Percentiles rank a stretch among this genome's conserved stretches.
phyloP scores from a whole-genome alignment of 2,797 vertebrate genomes.

The Intellagama lesueurii region DNA sequence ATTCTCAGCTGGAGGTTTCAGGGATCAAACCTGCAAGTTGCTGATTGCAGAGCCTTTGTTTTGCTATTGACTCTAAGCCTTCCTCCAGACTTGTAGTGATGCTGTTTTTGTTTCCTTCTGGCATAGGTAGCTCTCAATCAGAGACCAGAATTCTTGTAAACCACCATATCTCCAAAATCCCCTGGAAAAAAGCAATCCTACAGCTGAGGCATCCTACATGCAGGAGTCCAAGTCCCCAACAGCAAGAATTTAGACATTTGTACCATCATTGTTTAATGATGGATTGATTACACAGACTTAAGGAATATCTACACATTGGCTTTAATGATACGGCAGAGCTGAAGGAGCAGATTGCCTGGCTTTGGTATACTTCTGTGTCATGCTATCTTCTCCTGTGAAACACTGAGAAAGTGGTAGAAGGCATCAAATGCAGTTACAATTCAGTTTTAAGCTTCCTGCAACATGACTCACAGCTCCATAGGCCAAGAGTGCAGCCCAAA shows the following conservation, averaged over 20 bases:
- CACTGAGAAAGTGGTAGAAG: neutral
- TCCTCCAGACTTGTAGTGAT: neutral
- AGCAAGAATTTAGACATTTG: neutral
- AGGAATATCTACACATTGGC: constrained; percentile 24
- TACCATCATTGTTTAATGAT: constrained; percentile 21
- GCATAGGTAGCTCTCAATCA: neutral
- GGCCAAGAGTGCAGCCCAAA: neutral
- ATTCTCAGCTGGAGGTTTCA: neutral
- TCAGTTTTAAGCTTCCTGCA: neutral
- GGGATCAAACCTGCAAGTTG: neutral
- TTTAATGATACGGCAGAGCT: constrained; percentile 36
- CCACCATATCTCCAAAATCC: neutral
- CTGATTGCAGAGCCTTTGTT: neutral
- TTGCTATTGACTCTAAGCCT: neutral
- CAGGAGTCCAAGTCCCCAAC: neutral
- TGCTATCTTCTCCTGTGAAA: neutral
- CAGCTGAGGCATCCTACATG: neutral
- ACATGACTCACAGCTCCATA: neutral
- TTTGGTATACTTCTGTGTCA: neutral
- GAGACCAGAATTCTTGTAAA: neutral
- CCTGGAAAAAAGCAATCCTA: neutral
- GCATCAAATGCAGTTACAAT: neutral
- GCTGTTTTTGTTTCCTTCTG: neutral
- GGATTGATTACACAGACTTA: neutral
- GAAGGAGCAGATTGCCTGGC: neutral